These are phyloP conservation scores for Hydropotes inermis DNA, from an alignment of 2,113 vertebrate genomes.

Conservation along the genomic window DNA sequence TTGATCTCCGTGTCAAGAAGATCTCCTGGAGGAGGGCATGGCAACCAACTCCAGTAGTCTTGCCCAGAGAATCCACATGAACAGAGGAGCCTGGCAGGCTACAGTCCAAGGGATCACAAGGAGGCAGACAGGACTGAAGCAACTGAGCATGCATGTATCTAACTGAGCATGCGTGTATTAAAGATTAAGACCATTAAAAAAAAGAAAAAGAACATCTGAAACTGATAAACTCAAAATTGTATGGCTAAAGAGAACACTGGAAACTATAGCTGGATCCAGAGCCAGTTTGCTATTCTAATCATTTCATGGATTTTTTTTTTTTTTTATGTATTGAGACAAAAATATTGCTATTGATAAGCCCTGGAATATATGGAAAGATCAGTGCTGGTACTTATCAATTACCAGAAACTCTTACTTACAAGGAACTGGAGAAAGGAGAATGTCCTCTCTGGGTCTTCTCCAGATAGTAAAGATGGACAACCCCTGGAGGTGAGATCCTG, in stretches of 20 bases:
- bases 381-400: too few species aligned
- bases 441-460: neutral
- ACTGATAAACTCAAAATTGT: neutral
- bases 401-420: neutral
- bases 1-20: too few species aligned
- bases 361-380: neutral
- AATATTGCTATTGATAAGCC: neutral
- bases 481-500: neutral
- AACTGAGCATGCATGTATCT: too few species aligned
- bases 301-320: neutral
- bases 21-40: too few species aligned
- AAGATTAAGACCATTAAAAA: neutral
- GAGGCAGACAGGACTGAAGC: too few species aligned
- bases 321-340: neutral
- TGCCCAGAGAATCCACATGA: too few species aligned
- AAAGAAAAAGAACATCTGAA: neutral
- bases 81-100: too few species aligned
- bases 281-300: neutral
- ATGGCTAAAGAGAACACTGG: neutral
- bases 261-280: neutral
- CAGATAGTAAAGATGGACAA: neutral
- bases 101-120: too few species aligned
- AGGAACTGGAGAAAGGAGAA: neutral
- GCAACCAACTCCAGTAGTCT: too few species aligned
- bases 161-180: neutral